Base-by-base conservation (phyloP, 2,797 vertebrate species). In the Enoplosus armatus region DNA sequence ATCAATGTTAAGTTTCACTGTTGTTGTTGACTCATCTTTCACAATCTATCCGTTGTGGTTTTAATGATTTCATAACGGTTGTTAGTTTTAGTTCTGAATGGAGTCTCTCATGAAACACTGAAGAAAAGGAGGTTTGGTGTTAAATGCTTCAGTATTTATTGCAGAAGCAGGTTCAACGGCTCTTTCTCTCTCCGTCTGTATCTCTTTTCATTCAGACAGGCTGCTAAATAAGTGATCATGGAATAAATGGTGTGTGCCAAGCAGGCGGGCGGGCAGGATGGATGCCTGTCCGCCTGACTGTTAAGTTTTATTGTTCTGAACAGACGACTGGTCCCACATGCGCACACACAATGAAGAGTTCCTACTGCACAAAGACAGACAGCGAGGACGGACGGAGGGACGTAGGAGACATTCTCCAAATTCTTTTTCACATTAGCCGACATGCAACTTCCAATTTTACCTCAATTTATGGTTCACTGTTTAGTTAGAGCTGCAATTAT, bases 141-240 rank as follows among this genome's bases (percentile, higher is more conserved):
- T 24, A 63, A 70, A 75, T 15, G n/a, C 39, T 9, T 55, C 39
- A 31, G 53, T 55, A 54, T 72, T 64, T 72, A 65, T 47, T 6
- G 1, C n/a, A 2, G 11, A 1, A 26, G 65, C 73, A 45, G 51
- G 7, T 75, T 67, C 27, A 26, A 33, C 5, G 10, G 29, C 37
- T 12, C 10, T 14, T 29, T 37, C 41, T 48, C 50, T 70, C 39
- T 56, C 54, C 12, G 31, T 55, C 54, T 51, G 31, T 55, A 18
- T 78, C 72, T 60, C 56, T 20, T 60, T 33, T 47, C 69, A 53
- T 59, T 35, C 71, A 63, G 71, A 61, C 70, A 39, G 66, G 70
- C 62, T 74, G 27, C 75, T 87, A 75, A 90, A 90, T 85, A 81
- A 90, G 85, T 86, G 79, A 85, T 84, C 43, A 60, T 72, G 79